A percentile compares a stretch with the other conserved stretches of the same genome.
These are phyloP conservation scores for Peromyscus aztecus DNA, from an alignment of 2,797 vertebrate species.

Conservation along the genomic window DNA sequence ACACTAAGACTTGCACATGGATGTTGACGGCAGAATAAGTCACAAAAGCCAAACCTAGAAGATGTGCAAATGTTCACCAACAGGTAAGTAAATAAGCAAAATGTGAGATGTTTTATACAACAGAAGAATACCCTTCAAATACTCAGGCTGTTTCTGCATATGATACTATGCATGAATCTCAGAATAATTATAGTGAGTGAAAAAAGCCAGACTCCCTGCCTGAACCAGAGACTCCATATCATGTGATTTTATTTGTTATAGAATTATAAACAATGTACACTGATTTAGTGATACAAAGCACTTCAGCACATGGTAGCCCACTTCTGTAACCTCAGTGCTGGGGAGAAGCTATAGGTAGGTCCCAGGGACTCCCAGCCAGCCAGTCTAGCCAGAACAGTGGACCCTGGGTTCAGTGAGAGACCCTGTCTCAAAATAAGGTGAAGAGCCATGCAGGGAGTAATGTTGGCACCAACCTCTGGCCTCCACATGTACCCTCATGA, in stretches of 20 bases:
- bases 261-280: not conserved
- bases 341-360: not conserved
- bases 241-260: conserved; percentile 45
- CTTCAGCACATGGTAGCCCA: not conserved
- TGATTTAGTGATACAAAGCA: conserved; percentile 29
- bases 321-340: not conserved
- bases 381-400: not conserved
- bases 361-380: not conserved
- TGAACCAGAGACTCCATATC: not conserved
- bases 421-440: not conserved
- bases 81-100: not conserved
- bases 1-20: not conserved
- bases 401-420: not conserved
- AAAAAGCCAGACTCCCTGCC: conserved; percentile 26
- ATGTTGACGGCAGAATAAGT: not conserved
- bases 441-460: not conserved
- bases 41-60: not conserved
- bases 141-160: not conserved
- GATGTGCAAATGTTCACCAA: not conserved
- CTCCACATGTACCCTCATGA: not conserved
- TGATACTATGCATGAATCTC: not conserved
- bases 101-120: not conserved
- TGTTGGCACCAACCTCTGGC: not conserved
- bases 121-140: not conserved
- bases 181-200: conserved; percentile 9